Percentiles rank a stretch among this genome's conserved stretches.
Conservation (phyloP, 92 coral and sea anemone species). For the Phenganax subtilis region DNA sequence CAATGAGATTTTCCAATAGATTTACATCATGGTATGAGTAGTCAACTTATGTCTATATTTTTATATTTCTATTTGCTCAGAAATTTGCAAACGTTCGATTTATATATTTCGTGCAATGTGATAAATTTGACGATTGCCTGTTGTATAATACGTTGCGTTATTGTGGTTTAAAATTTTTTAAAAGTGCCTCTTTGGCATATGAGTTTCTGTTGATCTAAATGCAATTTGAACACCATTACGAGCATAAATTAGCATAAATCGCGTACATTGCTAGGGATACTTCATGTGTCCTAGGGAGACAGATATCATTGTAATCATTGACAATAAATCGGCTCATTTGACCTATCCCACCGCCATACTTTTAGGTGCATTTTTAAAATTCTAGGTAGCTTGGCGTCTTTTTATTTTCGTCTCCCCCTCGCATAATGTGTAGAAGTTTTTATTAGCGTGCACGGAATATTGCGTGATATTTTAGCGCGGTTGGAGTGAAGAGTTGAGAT, state of each 20-base stretch:
- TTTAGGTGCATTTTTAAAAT: constrained; percentile 5
- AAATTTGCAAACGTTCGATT: too few species aligned
- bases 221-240: neutral
- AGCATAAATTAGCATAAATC: neutral
- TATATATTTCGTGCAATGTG: too few species aligned
- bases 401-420: neutral
- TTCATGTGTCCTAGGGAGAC: constrained; percentile 9
- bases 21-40: too few species aligned
- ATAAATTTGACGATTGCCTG: too few species aligned
- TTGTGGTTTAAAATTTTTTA: neutral
- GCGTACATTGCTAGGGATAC: neutral
- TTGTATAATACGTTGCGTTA: too few species aligned
- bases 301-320: constrained; percentile 29
- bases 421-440: neutral
- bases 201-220: neutral
- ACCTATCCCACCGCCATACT: constrained; percentile 16
- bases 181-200: neutral
- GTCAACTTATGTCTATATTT: too few species aligned
- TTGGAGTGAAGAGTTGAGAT: neutral
- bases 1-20: too few species aligned
- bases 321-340: constrained; percentile 35
- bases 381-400: neutral
- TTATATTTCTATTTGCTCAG: too few species aligned
- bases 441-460: neutral
- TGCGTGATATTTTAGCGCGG: constrained; percentile 25